A percentile compares a stretch with the other conserved stretches of the same genome.
Evolutionary conservation across 1,140 invertebrate genomes (phyloP).

Genomic region (Samia ricini): DNA sequence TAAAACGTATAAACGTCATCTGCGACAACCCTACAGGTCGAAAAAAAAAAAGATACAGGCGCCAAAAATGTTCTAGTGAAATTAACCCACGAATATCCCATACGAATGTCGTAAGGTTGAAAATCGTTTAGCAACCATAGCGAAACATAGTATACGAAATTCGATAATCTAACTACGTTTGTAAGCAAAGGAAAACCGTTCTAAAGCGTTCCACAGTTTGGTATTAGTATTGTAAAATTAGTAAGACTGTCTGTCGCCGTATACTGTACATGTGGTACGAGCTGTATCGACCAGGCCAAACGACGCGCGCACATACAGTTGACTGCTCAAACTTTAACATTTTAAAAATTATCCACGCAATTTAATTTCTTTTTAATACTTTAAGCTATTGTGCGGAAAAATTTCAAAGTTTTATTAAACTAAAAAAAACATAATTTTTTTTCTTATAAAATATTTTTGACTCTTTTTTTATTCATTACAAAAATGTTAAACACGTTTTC

Average conservation of each 20-base stretch:
- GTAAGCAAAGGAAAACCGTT: conserved; percentile 30
- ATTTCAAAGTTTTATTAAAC: conserved; percentile 4
- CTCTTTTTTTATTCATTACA: conserved; percentile 8
- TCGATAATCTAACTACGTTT: not conserved
- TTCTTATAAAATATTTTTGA: conserved; percentile 14
- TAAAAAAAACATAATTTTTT: conserved; percentile 1
- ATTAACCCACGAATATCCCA: not conserved
- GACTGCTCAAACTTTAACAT: conserved; percentile 21
- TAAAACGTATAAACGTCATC: not conserved
- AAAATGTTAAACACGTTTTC: no score
- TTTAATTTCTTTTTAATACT: not conserved
- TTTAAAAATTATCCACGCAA: not conserved
- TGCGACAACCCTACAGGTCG: not conserved
- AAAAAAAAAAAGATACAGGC: not conserved
- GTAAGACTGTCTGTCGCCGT: conserved; percentile 68
- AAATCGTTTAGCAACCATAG: not conserved
- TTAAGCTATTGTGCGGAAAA: conserved; percentile 4
- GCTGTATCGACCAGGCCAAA: conserved; percentile 60
- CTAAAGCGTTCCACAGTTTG: conserved; percentile 30
- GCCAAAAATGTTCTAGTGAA: not conserved
- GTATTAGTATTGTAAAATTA: conserved; percentile 51
- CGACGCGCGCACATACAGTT: conserved; percentile 64
- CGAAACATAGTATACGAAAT: not conserved
- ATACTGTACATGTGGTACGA: conserved; percentile 47
- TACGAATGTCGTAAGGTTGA: not conserved